Evolutionary conservation across 2,113 vertebrate species (phyloP), one percentile per base, ranked within the genome.

Genomic region (Antennarius striatus): DNA sequence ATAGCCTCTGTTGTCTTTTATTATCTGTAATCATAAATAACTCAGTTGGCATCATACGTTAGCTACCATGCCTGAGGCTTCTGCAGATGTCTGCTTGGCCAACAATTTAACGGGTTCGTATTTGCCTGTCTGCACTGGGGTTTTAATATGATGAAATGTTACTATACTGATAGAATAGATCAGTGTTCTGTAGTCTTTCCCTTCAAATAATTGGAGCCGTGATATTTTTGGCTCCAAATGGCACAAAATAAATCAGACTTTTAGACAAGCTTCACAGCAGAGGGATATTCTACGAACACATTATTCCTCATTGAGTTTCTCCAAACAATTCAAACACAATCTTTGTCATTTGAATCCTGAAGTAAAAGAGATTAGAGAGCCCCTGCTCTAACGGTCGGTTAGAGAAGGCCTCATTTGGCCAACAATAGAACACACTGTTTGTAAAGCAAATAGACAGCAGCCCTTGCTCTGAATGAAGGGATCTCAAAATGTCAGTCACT

Each of bases 371-470:
- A 62, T 77, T 67, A 59, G 10, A 45, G 39, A 59, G 50, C 43
- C 15, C 49, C 50, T 29, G 46, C 28, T 51, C 56, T 54, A 30
- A 66, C 16, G 10, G 47, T 50, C 50, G 40, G 28, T 45, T 47
- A 42, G 30, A 68, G 55, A 76, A 54, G 6, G 66, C 11, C 67
- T 63, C 48, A 32, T 70, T 71, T 53, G 36, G 17, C 11, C 6
- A 10, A 60, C 66, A 64, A 59, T 66, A 42, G 59, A 63, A 36
- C 62, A n/a, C 52, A 48, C 0, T 56, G 71, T 73, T 67, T 81
- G 65, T 63, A 57, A 71, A 66, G 53, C 56, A 80, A 80, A 82
- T 15, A 70, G 58, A 57, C 49, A 55, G 49, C 39, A 70, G 63
- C 45, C 46, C 39, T 13, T 32, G 28, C 17, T 63, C 52, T 64